Evolutionary conservation across 2,797 vertebrate species (phyloP).

Genomic region (Scleropages formosus): DNA sequence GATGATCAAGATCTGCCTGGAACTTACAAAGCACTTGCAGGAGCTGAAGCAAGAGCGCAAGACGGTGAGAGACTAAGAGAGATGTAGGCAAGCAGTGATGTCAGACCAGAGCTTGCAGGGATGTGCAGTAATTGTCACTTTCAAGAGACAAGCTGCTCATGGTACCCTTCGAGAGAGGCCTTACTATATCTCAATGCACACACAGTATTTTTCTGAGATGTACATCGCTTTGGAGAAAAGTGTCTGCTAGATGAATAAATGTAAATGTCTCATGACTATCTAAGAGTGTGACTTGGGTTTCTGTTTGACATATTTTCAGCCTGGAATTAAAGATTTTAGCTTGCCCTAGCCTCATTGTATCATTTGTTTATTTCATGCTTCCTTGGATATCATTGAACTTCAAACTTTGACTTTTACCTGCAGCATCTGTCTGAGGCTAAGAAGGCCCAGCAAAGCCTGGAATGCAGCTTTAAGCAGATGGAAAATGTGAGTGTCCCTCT

Average conservation of each 20-base stretch:
- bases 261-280: not conserved
- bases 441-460: constrained; percentile 80
- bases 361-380: not conserved
- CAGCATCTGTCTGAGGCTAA: constrained; percentile 78
- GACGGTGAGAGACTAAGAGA: constrained; percentile 64
- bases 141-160: no score
- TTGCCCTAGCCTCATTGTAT: not conserved
- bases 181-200: no score
- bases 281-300: not conserved
- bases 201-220: no score
- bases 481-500: constrained; percentile 71
- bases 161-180: not conserved
- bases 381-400: not conserved
- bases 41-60: constrained; percentile 87
- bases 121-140: not conserved
- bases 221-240: no score
- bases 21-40: constrained; percentile 83
- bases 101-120: no score
- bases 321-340: not conserved
- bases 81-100: no score
- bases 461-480: constrained; percentile 76
- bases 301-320: not conserved
- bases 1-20: constrained; percentile 79
- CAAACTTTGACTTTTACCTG: constrained; percentile 21
- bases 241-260: no score